Conservation (phyloP, 2,797 vertebrate genomes). For the Malurus leucopterus region DNA sequence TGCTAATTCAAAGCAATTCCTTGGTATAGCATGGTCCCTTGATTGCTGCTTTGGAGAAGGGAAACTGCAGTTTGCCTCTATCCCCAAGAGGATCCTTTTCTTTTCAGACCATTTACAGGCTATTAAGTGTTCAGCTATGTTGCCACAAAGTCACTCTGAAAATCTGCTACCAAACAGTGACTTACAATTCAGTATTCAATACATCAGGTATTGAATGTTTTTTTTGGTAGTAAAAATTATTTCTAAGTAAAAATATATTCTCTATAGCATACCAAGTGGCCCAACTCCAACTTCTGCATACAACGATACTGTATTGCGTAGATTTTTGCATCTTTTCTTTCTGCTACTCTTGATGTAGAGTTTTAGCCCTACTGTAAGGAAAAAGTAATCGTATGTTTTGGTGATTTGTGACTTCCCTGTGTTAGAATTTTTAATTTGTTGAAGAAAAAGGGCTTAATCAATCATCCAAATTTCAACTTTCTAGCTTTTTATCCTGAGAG, state of each 20-base stretch:
- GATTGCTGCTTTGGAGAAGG: background rate
- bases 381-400: background rate
- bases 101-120: background rate
- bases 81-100: background rate
- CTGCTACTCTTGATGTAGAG: background rate
- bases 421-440: background rate
- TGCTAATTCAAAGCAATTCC: background rate
- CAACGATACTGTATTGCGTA: background rate
- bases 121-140: background rate
- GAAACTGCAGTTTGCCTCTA: background rate
- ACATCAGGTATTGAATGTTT: background rate
- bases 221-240: background rate
- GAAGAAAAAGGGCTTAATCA: background rate
- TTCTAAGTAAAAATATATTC: background rate
- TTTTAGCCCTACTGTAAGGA: background rate
- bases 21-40: background rate
- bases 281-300: background rate
- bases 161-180: background rate
- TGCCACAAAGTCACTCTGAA: background rate
- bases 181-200: background rate
- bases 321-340: background rate
- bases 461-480: background rate
- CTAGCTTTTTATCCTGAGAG: background rate
- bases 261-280: background rate
- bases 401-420: background rate